A percentile compares a stretch with the other conserved stretches of the same genome.
Evolutionary conservation across 2,888 invertebrate genomes (phyloP).

Genomic region (Hybos culiciformis): DNA sequence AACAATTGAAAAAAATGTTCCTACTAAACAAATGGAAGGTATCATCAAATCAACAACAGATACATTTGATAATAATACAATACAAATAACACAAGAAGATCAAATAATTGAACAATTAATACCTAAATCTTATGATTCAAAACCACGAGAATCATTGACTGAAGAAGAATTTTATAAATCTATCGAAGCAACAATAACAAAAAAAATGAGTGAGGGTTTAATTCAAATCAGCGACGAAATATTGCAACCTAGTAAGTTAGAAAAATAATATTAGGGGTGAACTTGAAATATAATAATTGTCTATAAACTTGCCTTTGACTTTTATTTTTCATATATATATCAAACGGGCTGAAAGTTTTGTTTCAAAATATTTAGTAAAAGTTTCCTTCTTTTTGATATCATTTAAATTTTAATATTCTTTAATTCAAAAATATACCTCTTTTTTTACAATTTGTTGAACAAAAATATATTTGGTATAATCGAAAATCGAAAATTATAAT

Average conservation of each 20-base stretch:
- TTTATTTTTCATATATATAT: no score
- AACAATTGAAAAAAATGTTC: no score
- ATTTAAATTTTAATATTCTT: no score
- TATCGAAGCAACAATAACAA: constrained; percentile 30
- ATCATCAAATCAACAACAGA: neutral
- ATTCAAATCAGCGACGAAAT: constrained; percentile 29
- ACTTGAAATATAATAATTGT: constrained; percentile 1
- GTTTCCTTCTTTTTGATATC: no score
- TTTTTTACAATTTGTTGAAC: no score
- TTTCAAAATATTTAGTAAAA: no score
- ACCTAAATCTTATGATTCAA: constrained; percentile 20
- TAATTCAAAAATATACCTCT: no score
- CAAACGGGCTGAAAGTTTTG: no score
- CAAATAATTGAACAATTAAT: constrained; percentile 11
- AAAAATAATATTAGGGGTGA: constrained; percentile 24
- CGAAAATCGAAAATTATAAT: no score
- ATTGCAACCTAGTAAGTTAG: constrained; percentile 11
- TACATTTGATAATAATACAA: constrained; percentile 7
- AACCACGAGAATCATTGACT: constrained; percentile 29
- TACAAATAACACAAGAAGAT: neutral
- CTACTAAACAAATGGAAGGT: neutral
- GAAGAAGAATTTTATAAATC: constrained; percentile 34
- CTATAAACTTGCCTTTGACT: no score
- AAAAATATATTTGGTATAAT: no score
- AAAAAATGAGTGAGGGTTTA: constrained; percentile 32